phyloP scores from a whole-genome alignment of 2,888 invertebrate genomes.

The Cheiracanthium punctorium region DNA sequence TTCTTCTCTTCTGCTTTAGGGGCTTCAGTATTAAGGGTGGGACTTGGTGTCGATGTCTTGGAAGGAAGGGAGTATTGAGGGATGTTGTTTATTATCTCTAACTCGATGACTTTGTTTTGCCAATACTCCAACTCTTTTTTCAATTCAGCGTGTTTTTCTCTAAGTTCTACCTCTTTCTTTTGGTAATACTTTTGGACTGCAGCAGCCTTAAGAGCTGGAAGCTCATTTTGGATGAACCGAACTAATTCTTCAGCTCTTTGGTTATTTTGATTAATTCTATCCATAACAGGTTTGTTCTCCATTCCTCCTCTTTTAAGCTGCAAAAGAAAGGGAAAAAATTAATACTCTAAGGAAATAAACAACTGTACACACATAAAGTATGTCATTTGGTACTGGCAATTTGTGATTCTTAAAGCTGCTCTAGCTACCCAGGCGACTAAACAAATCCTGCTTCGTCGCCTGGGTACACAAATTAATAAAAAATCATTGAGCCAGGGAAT shows the following conservation, averaged over 20 bases:
- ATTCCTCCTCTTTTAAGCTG: constrained; percentile 16
- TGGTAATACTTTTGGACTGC: neutral
- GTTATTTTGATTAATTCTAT: constrained; percentile 44
- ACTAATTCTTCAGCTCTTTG: constrained; percentile 50
- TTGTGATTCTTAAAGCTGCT: no score
- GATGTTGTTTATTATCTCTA: constrained; percentile 41
- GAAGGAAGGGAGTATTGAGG: constrained; percentile 42
- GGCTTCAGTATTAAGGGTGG: neutral
- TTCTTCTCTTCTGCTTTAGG: neutral
- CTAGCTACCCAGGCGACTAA: no score
- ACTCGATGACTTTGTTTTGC: constrained; percentile 42
- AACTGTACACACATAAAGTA: no score
- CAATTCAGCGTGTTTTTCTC: constrained; percentile 42
- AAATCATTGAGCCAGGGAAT: no score
- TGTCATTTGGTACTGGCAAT: no score
- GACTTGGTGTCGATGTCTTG: neutral
- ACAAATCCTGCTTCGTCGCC: no score
- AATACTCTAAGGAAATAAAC: no score
- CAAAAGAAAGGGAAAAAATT: no score
- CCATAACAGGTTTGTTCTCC: constrained; percentile 36
- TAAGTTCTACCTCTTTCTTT: constrained; percentile 15
- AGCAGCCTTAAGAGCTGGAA: constrained; percentile 28
- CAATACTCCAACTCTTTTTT: constrained; percentile 55
- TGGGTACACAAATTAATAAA: no score
- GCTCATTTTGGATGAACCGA: constrained; percentile 36